Percentiles rank a stretch among this genome's conserved stretches.
Evolutionary conservation across 2,888 invertebrate genomes (phyloP).

Genomic region (Seira ritae): DNA sequence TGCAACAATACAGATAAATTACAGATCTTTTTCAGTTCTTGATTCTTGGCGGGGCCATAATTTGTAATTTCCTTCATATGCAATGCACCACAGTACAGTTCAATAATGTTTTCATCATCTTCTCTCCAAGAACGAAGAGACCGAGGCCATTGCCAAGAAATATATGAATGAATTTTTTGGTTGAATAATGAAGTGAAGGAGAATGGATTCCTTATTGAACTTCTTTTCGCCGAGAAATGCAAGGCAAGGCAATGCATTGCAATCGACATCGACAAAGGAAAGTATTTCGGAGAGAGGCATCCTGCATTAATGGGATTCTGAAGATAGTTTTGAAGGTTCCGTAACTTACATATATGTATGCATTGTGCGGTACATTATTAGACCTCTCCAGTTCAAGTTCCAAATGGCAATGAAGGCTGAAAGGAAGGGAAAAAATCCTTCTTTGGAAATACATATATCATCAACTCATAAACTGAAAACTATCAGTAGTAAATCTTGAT

Average conservation of each 20-base stretch:
- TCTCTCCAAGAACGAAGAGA: neutral
- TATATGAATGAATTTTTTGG: constrained; percentile 29
- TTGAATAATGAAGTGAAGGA: constrained; percentile 3
- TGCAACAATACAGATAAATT: no score
- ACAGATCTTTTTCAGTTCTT: no score
- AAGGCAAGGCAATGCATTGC: neutral
- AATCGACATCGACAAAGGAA: no score
- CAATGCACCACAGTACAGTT: neutral
- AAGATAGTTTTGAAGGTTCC: no score
- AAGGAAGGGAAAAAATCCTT: neutral
- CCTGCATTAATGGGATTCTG: no score
- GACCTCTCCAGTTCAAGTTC: constrained; percentile 41
- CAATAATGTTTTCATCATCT: neutral
- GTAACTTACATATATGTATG: no score
- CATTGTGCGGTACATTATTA: constrained; percentile 19
- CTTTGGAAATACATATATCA: no score
- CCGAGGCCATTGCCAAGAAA: no score
- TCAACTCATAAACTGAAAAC: neutral
- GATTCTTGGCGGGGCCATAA: no score
- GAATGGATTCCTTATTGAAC: neutral
- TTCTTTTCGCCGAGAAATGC: neutral
- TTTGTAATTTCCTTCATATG: neutral
- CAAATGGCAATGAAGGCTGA: constrained; percentile 14
- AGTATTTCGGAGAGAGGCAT: neutral
- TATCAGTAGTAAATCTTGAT: constrained; percentile 38